Evolutionary conservation across 2,888 invertebrate genomes (phyloP), one percentile per base, ranked within the genome.

Genomic region (Eupithecia vulgata): DNA sequence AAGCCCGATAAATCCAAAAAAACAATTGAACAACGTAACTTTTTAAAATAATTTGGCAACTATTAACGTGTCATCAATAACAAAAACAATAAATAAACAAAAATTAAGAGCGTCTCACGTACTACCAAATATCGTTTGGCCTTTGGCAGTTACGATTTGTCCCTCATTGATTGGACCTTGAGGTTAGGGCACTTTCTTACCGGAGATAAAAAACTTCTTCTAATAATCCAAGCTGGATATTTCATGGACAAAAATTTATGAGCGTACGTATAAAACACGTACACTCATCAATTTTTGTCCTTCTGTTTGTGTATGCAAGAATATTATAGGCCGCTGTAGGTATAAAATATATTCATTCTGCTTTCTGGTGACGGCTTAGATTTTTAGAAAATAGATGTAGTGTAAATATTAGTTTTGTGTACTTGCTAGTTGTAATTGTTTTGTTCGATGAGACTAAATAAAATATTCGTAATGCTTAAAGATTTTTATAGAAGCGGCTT

Each of bases 121-220:
- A 64, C 74, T 48, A 59, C 48, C 73, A 76, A 79, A 84, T 82
- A 84, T 81, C 81, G 81, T 85, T 83, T 85, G 86, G 81, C 83
- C 81, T 82, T 81, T 82, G 80, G 81, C 82, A 80, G 83, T 81
- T 83, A 79, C 76, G 79, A 81, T 85, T 85, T 87, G 85, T 86
- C 86, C 82, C 81, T 84, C 87, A 89, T 89, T 88, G 89, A 88
- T 90, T 89, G 88, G 81, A 66, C 81, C 81, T 77, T 77, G 37
- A 79, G 70, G 66, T 79, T 72, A 76, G 40, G 79, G 71, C 67
- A 64, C 42, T 71, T 42, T 67, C 68, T 34, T 61, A 71, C 34
- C 34, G 21, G 3, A 25, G n/a, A n/a, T n/a, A n/a, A n/a, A n/a
- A n/a, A n/a, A n/a, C n/a, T n/a, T n/a, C n/a, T n/a, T n/a, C n/a